Evolutionary conservation across 2,113 vertebrate species (phyloP).

Genomic region (Grus americana): DNA sequence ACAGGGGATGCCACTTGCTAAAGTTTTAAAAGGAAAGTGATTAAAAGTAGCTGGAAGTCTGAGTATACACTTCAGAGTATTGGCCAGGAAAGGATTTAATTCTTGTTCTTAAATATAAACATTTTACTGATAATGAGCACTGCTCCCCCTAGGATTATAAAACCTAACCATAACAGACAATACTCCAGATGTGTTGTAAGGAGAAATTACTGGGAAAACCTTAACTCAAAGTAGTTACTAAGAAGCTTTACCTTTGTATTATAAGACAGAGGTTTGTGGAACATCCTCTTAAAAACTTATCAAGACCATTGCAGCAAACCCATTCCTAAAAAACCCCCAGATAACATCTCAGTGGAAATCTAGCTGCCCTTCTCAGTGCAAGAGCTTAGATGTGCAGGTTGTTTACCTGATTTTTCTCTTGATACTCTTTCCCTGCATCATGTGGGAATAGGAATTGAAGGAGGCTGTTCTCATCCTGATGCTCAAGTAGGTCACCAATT

Average conservation of each 20-base stretch:
- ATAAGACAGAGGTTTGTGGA: not conserved
- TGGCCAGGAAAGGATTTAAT: slow-evolving; percentile 57
- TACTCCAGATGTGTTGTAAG: slow-evolving; percentile 35
- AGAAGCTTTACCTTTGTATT: slow-evolving; percentile 28
- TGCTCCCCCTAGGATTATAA: slow-evolving; percentile 57
- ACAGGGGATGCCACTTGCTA: slow-evolving; percentile 23
- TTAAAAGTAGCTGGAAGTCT: slow-evolving; percentile 48
- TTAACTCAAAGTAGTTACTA: slow-evolving; percentile 35
- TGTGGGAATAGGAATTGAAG: not conserved
- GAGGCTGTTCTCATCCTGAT: not conserved
- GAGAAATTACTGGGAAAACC: slow-evolving; percentile 59
- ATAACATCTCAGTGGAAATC: not conserved
- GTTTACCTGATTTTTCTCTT: not conserved
- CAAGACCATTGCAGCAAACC: not conserved
- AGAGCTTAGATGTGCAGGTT: not conserved
- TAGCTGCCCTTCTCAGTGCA: not conserved
- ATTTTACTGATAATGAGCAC: slow-evolving; percentile 66
- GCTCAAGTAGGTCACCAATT: not conserved
- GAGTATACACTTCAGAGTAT: slow-evolving; percentile 8
- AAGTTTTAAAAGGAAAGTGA: slow-evolving; percentile 58
- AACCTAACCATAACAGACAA: slow-evolving; percentile 62
- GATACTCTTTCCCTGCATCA: not conserved
- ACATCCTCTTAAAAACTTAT: not conserved
- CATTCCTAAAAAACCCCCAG: not conserved
- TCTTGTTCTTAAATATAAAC: slow-evolving; percentile 63